Evolutionary conservation across 2,888 invertebrate species (phyloP).

Genomic region (Chesias legatella): DNA sequence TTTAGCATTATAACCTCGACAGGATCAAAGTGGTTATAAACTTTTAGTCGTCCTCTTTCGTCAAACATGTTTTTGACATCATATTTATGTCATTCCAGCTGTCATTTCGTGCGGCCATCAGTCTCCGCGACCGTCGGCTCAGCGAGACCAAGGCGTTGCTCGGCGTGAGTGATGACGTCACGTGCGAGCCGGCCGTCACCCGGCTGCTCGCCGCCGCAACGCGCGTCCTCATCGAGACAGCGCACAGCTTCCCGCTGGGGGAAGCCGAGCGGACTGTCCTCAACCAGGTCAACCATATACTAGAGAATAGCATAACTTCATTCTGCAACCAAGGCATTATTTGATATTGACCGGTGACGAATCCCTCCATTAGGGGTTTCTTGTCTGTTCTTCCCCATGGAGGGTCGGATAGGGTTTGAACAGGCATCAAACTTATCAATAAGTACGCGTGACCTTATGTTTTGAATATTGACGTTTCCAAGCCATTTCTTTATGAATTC

Average conservation of each 20-base stretch:
- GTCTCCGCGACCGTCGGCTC: conserved; percentile 86
- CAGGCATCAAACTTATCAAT: no score
- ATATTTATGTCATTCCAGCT: conserved; percentile 37
- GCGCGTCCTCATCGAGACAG: conserved; percentile 84
- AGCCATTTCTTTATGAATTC: no score
- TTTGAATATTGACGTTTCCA: no score
- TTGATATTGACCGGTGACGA: no score
- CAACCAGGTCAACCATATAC: conserved; percentile 66
- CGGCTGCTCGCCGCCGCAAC: conserved; percentile 81
- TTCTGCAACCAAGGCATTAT: no score
- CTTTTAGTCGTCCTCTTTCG: neutral
- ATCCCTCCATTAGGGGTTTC: no score
- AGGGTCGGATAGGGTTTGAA: no score
- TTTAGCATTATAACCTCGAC: no score
- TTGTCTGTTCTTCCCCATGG: no score
- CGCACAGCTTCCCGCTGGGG: conserved; percentile 85
- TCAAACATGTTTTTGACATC: neutral
- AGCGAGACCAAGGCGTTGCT: conserved; percentile 85
- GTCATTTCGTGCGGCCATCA: conserved; percentile 71
- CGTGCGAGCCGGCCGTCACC: conserved; percentile 52
- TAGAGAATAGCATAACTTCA: neutral
- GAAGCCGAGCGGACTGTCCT: conserved; percentile 85
- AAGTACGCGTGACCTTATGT: no score
- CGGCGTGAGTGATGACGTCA: conserved; percentile 63
- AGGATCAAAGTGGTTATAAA: no score